A percentile compares a stretch with the other conserved stretches of the same genome.
These are phyloP conservation scores for Trididemnum clinides DNA, from an alignment of 23 tunicate genomes.

Conservation along the genomic window DNA sequence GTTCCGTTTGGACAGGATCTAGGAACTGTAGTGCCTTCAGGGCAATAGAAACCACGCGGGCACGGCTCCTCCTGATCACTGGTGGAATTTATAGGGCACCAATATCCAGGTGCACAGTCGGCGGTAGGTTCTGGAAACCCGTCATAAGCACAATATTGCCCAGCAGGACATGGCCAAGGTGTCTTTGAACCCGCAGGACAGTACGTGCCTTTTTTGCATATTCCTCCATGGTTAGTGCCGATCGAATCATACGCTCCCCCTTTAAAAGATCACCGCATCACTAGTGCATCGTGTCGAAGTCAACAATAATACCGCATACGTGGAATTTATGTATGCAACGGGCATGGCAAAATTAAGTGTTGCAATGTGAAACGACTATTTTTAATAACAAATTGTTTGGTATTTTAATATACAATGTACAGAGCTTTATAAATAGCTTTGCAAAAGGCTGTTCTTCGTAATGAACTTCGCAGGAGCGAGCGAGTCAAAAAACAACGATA, in stretches of 20 bases:
- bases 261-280: neutral
- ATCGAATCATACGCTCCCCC: neutral
- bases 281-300: too few species aligned
- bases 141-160: constrained; percentile 57
- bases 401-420: too few species aligned
- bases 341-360: too few species aligned
- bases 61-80: neutral
- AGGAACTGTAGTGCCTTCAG: constrained; percentile 67
- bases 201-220: constrained; percentile 60
- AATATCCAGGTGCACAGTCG: constrained; percentile 68
- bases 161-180: constrained; percentile 64
- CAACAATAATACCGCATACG: neutral
- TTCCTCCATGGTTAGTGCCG: neutral
- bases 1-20: constrained; percentile 84
- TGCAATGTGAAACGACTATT: too few species aligned
- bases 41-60: constrained; percentile 69
- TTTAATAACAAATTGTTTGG: too few species aligned
- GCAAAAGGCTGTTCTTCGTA: too few species aligned
- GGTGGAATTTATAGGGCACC: constrained; percentile 62
- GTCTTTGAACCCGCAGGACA: constrained; percentile 62
- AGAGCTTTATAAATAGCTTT: too few species aligned
- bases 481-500: too few species aligned
- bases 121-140: constrained; percentile 35
- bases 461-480: too few species aligned
- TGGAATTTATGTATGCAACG: too few species aligned